Base-by-base conservation (phyloP, 2,797 vertebrate genomes). In the Arremon brunneinucha region DNA sequence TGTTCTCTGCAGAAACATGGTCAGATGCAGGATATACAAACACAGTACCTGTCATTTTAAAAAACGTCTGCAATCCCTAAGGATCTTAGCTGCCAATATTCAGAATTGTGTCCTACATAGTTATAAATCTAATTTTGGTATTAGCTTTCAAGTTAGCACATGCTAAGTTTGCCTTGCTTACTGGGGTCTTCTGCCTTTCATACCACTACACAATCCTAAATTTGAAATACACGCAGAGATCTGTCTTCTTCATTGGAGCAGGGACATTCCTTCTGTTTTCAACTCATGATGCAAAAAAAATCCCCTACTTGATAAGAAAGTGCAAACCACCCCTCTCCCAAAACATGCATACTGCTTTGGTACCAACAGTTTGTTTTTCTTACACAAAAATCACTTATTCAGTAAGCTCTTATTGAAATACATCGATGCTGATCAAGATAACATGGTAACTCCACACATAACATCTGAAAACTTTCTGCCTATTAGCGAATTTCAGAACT, bases 401-500 rank as follows among this genome's bases (percentile, higher is more conserved):
- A 70, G 18, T 50, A 53, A 79, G 18, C 34, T 68, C 17, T 28
- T 91, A 63, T 6, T 88, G n/a, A 91, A 83, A 74, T 41, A 35
- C 26, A 55, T 80, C 74, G 55, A 34, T 74, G 37, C 13, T 86
- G 35, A 64, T 89, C 56, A 84, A 79, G 63, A 63, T 30, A 91
- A 63, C 59, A 19, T 1, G 1, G 14, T 30, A 88, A 57, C 52
- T 69, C 27, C 56, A 56, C 41, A 72, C 20, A 28, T 8, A 88
- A 49, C 24, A 82, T 21, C 34, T 22, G n/a, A 90, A 95, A 94
- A 65, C 50, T 86, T 87, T 57, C 70, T 86, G 62, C 34, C 53
- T 85, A 21, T 37, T 81, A 67, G 43, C 28, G 12, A 78, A 83
- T 82, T 90, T 88, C 67, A 88, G 52, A 81, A 90, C n/a, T 83